A percentile compares a stretch with the other conserved stretches of the same genome.
phyloP scores from a whole-genome alignment of 2,888 invertebrate genomes.

The Drosophila prostipennis region DNA sequence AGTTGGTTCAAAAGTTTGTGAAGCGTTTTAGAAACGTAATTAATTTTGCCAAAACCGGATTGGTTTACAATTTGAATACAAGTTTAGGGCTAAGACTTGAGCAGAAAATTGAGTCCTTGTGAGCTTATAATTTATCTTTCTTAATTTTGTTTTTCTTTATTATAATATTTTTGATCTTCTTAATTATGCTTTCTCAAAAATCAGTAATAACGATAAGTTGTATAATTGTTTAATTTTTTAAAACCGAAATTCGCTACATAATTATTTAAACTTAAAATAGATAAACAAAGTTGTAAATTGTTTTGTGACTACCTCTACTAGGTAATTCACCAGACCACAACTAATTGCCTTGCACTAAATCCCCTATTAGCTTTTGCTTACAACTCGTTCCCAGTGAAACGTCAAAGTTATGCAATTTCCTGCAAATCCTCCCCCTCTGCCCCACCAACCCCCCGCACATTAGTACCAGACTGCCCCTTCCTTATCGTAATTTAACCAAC shows the following conservation, averaged over 20 bases:
- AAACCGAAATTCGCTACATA: no score
- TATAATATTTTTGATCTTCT: no score
- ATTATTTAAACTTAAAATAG: background rate
- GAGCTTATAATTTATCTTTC: no score
- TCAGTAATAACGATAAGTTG: no score
- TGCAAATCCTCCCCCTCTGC: slow-evolving; percentile 16
- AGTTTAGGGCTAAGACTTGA: background rate
- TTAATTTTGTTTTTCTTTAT: no score
- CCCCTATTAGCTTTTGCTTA: background rate
- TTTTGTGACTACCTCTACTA: background rate
- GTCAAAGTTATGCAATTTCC: slow-evolving; percentile 12
- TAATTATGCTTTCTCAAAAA: background rate
- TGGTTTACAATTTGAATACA: background rate
- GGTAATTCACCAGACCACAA: background rate
- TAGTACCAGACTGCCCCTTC: background rate
- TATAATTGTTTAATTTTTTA: no score
- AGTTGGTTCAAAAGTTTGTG: slow-evolving; percentile 8
- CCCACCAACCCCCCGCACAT: slow-evolving; percentile 1
- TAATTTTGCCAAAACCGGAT: background rate
- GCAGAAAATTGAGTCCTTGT: no score
- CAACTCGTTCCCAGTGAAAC: background rate
- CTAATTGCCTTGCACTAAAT: background rate
- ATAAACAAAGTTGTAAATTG: background rate
- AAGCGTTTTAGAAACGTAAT: slow-evolving; percentile 4
- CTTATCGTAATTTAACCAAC: slow-evolving; percentile 27